Evolutionary conservation across 2,113 vertebrate species (phyloP), one percentile per base, ranked within the genome.

Genomic region (Sceloporus tristichus): DNA sequence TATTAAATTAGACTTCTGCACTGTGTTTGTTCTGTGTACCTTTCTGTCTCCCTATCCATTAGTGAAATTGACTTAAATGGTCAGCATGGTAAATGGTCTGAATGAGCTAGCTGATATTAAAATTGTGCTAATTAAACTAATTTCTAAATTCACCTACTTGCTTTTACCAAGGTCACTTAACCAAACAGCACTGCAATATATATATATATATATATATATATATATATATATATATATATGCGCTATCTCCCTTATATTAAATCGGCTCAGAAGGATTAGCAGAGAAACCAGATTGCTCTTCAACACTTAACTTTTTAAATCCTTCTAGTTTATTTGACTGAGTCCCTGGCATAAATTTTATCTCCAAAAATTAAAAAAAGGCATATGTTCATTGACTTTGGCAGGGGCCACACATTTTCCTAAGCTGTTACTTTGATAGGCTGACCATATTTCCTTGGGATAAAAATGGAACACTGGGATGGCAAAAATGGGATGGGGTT

Each of bases 101-200:
- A 92, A 90, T 84, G 77, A 94, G 89, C 83, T 86, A 88, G 87
- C 78, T 87, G 91, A 91, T 93, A 89, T 73, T 91, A 94, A 92
- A 95, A 93, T 94, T 88, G 66, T 90, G 25, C 91, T 95, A 94
- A 95, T 95, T 96, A 95, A 94, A 92, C 83, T 94, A 86, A 94
- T 94, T 95, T 92, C 87, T 90, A 93, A 90, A 84, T 94, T 96
- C 82, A 92, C 74, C 79, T 93, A 70, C 84, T 92, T 90, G 87
- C 91, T 95, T 95, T 97, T 93, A 93, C 90, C 93, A 96, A 95
- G 84, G 91, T 94, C 89, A 95, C 23, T 42, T 90, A 70, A 71
- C 59, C 78, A 96, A 96, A 93, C 38, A 87, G 87, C 75, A 48
- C 88, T 91, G 74, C 27, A 54, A 86, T 88, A 92, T 62, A 62